Base-by-base conservation (phyloP, 2,888 invertebrate genomes). In the Drosophila imparisetae region DNA sequence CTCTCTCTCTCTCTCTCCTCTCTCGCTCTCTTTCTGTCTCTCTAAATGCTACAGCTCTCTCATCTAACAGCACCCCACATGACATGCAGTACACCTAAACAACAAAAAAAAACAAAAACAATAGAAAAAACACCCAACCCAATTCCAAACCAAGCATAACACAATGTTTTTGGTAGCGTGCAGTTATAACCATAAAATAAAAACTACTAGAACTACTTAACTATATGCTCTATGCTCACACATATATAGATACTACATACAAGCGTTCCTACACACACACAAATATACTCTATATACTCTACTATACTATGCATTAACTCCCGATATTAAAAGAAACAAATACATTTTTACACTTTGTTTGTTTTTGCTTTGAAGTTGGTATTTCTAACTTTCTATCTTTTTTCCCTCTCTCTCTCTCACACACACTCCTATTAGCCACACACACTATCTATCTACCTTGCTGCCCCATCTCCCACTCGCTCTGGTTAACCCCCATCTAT, bases 341-440 rank as follows among this genome's bases (percentile, higher is more conserved):
- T 53, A 45, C 64, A 59, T 53, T 73, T 59, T 64, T 65, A 65
- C 66, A 79, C 70, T 65, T 75, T 79, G 72, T 66, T 78, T 78
- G 62, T 74, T 77, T 65, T 79, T 77, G 72, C 62, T 57, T 79
- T 80, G 13, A 72, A 75, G 75, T 72, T 79, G 62, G 29, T 58
- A 66, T 78, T 58, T 58, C 59, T 36, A 62, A 64, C 62, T 57
- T 66, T 63, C 13, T 57, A 18, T 59, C 53, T 72, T 15, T 24
- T 4, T 4, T 4, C 13, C 7, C 48, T 71, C 40, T 53, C 50
- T 64, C 57, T 45, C 50, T 53, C 42, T 63, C 49, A 27, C 21
- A n/a, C 32, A 21, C 13, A 2, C 24, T 55, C 38, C 55, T 24
- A 21, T 30, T 40, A 55, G 27, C 38, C 45, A 38, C 50, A 32